Conservation (phyloP, 2,113 vertebrate species). For the Ursus arctos region DNA sequence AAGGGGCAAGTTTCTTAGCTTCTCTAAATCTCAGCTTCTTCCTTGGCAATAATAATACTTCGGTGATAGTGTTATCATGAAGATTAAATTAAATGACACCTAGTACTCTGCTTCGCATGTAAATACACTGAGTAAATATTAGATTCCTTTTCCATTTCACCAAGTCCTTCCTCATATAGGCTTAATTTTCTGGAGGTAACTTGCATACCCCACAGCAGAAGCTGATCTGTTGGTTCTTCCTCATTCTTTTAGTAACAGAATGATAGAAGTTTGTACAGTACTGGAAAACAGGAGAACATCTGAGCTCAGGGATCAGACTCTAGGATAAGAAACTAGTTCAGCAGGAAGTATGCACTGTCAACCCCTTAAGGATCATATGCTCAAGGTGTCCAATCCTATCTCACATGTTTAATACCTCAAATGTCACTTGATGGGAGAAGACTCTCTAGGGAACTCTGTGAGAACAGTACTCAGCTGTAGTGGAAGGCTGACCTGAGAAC, state of each 20-base stretch:
- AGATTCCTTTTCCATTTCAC: not conserved
- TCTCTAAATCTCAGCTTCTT: slow-evolving; percentile 8
- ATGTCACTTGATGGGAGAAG: slow-evolving; percentile 71
- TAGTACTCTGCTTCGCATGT: not conserved
- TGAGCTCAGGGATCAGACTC: slow-evolving; percentile 71
- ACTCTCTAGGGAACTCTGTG: slow-evolving; percentile 50
- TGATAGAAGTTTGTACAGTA: slow-evolving; percentile 49
- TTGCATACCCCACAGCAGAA: slow-evolving; percentile 11
- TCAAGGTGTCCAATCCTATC: slow-evolving; percentile 51
- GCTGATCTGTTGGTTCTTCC: slow-evolving; percentile 32
- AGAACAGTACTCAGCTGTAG: slow-evolving; percentile 57
- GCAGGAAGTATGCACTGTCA: slow-evolving; percentile 77
- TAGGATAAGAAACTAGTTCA: slow-evolving; percentile 85
- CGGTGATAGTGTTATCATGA: not conserved
- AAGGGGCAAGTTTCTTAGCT: slow-evolving; percentile 9
- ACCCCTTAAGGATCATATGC: slow-evolving; percentile 75
- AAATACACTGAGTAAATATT: not conserved
- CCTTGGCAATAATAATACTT: slow-evolving; percentile 24
- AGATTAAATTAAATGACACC: slow-evolving; percentile 1
- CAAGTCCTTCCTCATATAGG: not conserved
- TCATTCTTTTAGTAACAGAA: slow-evolving; percentile 56
- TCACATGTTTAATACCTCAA: slow-evolving; percentile 75
- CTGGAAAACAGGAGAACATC: slow-evolving; percentile 67
- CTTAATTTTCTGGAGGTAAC: slow-evolving; percentile 41
- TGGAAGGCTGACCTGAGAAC: slow-evolving; percentile 68